These are phyloP conservation scores for Mallotus villosus DNA, from an alignment of 2,797 vertebrate species.

Conservation along the genomic window DNA sequence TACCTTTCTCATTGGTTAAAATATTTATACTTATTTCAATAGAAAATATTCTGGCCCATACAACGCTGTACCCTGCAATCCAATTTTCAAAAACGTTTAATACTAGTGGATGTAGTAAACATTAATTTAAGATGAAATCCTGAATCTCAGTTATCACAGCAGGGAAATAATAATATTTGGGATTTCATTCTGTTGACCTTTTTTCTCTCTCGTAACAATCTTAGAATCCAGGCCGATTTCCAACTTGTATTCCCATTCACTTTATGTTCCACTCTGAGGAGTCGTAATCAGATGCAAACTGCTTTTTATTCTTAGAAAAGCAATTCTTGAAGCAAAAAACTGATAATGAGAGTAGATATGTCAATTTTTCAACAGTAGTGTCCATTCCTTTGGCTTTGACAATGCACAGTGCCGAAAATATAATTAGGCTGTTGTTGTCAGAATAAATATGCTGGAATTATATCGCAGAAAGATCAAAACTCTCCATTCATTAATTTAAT, in stretches of 20 bases:
- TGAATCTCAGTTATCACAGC: slow-evolving; percentile 37
- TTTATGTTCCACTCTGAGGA: slow-evolving; percentile 22
- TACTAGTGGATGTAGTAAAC: not conserved
- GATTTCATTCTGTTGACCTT: slow-evolving; percentile 42
- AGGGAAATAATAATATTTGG: slow-evolving; percentile 65
- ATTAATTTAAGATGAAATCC: not conserved
- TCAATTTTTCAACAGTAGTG: slow-evolving; percentile 38
- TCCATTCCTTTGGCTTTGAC: slow-evolving; percentile 27
- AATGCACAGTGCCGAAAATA: slow-evolving; percentile 46
- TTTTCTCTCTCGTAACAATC: slow-evolving; percentile 64
- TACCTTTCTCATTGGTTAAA: not conserved
- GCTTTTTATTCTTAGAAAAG: not conserved
- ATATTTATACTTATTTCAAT: not conserved
- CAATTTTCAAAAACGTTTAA: too few species aligned
- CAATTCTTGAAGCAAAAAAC: slow-evolving; percentile 31
- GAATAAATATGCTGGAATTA: slow-evolving; percentile 53
- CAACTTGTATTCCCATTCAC: slow-evolving; percentile 59
- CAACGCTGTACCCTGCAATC: too few species aligned
- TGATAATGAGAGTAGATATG: slow-evolving; percentile 51
- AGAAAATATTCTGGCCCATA: not conserved
- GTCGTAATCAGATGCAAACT: slow-evolving; percentile 42
- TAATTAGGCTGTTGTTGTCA: slow-evolving; percentile 72
- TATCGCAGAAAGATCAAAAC: slow-evolving; percentile 55
- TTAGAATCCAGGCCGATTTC: slow-evolving; percentile 53
- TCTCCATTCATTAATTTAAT: slow-evolving; percentile 74